Conservation (phyloP, 2,797 vertebrate genomes). For the Periophthalmus magnuspinnatus region DNA sequence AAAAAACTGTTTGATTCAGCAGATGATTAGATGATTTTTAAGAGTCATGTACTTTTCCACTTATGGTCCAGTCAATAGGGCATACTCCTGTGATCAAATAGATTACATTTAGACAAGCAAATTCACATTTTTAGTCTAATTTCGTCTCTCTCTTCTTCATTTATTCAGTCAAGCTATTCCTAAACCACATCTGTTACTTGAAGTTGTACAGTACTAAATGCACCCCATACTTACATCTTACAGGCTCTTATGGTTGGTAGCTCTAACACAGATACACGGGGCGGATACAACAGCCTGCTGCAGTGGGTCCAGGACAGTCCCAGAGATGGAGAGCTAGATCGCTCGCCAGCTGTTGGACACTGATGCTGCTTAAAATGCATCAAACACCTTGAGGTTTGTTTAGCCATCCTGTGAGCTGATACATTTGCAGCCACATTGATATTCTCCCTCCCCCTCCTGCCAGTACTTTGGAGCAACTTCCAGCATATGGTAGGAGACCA, state of each 20-base stretch:
- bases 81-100: background rate
- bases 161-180: background rate
- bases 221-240: background rate
- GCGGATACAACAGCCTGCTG: conserved; percentile 5
- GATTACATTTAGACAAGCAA: background rate
- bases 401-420: conserved; percentile 56
- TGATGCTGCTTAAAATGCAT: conserved; percentile 25
- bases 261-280: background rate
- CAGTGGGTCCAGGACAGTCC: conserved; percentile 18
- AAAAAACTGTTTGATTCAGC: background rate
- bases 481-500: conserved; percentile 72
- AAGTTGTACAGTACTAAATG: background rate
- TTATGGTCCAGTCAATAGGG: background rate
- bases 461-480: conserved; percentile 56
- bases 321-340: conserved; percentile 20
- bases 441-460: conserved; percentile 51
- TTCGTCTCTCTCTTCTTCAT: background rate
- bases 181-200: background rate
- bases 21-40: background rate
- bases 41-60: background rate
- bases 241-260: background rate
- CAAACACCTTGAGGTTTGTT: conserved; percentile 50
- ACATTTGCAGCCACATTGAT: conserved; percentile 62
- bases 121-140: background rate
- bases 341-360: conserved; percentile 31